phyloP scores from a whole-genome alignment of 1,140 invertebrate species.

The Plutomurus gul region DNA sequence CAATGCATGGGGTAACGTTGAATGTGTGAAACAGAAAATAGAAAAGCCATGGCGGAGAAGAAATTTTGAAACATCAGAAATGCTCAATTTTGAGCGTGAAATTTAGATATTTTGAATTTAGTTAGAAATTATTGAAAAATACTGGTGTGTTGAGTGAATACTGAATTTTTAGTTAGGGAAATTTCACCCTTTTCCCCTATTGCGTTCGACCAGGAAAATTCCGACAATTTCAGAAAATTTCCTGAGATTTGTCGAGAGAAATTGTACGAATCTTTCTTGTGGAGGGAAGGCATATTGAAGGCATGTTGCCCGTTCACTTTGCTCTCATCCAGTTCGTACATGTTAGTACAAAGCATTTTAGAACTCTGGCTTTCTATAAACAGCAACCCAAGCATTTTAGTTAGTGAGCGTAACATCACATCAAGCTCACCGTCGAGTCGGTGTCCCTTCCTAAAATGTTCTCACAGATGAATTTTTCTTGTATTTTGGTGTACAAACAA shows the following conservation, averaged over 20 bases:
- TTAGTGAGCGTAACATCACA: no score
- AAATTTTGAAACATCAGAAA: no score
- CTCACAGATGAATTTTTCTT: no score
- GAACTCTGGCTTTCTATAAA: no score
- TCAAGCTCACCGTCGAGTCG: no score
- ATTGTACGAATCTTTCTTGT: not conserved
- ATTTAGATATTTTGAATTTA: not conserved
- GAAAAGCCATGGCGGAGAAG: constrained; percentile 9
- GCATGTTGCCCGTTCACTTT: not conserved
- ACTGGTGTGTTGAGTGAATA: not conserved
- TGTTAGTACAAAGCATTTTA: no score
- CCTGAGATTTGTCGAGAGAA: not conserved
- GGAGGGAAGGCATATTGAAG: constrained; percentile 12
- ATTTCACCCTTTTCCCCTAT: not conserved
- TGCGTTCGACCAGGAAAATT: constrained; percentile 18
- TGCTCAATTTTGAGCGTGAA: no score
- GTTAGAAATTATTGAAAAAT: constrained; percentile 31
- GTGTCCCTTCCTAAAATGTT: no score
- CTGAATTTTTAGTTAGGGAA: not conserved
- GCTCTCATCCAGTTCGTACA: not conserved
- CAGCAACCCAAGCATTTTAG: no score
- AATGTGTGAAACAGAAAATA: not conserved
- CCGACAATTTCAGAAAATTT: not conserved
- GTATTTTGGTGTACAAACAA: no score
- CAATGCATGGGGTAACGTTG: not conserved